Conservation (phyloP, 2,888 invertebrate genomes). For the Saturnia pavonia region DNA sequence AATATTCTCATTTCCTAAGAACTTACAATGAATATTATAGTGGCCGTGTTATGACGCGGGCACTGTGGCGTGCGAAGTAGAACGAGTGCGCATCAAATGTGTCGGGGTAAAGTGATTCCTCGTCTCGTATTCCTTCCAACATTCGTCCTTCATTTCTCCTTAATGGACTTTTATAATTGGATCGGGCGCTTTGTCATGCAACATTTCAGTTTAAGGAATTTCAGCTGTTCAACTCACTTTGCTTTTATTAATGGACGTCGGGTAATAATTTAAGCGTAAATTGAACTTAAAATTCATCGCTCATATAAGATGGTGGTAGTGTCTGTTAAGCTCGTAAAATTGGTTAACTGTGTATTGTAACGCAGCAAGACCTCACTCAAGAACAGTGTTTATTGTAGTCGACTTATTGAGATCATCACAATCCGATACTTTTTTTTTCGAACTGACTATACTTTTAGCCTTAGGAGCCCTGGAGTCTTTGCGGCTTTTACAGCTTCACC, state of each 20-base stretch:
- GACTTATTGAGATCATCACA: too few species aligned
- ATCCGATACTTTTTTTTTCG: too few species aligned
- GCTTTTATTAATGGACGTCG: conserved; percentile 16
- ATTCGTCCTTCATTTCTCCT: conserved; percentile 52
- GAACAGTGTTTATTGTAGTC: too few species aligned
- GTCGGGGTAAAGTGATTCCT: not conserved
- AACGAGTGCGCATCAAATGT: conserved; percentile 38
- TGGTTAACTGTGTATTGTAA: too few species aligned
- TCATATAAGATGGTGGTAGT: not conserved
- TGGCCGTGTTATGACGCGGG: conserved; percentile 15
- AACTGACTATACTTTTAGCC: too few species aligned
- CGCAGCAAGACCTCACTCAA: too few species aligned
- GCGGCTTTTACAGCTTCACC: too few species aligned
- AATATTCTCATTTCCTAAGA: conserved; percentile 44
- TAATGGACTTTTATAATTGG: conserved; percentile 61
- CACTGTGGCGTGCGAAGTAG: conserved; percentile 55
- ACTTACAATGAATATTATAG: conserved; percentile 54
- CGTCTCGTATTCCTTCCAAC: conserved; percentile 29
- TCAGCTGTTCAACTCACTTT: conserved; percentile 20
- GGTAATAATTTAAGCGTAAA: not conserved
- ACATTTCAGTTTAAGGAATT: conserved; percentile 34
- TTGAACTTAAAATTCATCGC: not conserved
- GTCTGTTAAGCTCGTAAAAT: too few species aligned
- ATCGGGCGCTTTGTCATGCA: conserved; percentile 43
- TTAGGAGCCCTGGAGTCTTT: too few species aligned